Conservation (phyloP, 2,797 vertebrate species). For the Amazonetta brasiliensis region DNA sequence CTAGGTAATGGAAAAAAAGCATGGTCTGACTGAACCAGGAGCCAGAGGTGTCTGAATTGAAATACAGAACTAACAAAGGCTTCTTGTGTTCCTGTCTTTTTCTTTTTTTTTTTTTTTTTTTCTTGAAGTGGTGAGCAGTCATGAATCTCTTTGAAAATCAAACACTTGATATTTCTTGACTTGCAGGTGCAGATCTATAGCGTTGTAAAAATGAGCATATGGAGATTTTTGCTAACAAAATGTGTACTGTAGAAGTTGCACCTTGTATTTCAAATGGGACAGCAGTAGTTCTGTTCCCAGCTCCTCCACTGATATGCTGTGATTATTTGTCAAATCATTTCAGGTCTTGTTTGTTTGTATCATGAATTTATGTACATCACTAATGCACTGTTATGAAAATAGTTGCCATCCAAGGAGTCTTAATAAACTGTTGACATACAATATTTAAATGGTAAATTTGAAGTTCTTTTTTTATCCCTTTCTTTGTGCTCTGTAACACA, state of each 20-base stretch:
- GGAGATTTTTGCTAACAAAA: constrained; percentile 32
- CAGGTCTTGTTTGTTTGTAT: not conserved
- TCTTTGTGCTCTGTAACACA: not conserved
- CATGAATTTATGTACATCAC: not conserved
- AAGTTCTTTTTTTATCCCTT: not conserved
- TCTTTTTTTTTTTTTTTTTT: not conserved
- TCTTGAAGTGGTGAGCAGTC: not conserved
- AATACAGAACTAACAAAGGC: not conserved
- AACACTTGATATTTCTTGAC: not conserved
- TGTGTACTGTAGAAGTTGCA: not conserved
- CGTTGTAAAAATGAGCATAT: not conserved
- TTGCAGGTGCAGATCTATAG: not conserved
- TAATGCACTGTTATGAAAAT: not conserved
- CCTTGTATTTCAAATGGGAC: constrained; percentile 1
- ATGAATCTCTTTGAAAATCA: not conserved
- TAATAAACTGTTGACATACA: not conserved
- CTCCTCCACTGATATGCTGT: not conserved
- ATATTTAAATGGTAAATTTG: not conserved
- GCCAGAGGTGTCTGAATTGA: not conserved
- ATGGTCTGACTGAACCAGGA: not conserved
- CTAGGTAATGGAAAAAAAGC: not conserved
- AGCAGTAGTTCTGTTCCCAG: not conserved
- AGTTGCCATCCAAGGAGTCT: not conserved
- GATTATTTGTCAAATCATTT: constrained; percentile 37
- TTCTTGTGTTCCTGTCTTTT: not conserved